Evolutionary conservation across 2,797 vertebrate species (phyloP).

Genomic region (Sebastes minor): DNA sequence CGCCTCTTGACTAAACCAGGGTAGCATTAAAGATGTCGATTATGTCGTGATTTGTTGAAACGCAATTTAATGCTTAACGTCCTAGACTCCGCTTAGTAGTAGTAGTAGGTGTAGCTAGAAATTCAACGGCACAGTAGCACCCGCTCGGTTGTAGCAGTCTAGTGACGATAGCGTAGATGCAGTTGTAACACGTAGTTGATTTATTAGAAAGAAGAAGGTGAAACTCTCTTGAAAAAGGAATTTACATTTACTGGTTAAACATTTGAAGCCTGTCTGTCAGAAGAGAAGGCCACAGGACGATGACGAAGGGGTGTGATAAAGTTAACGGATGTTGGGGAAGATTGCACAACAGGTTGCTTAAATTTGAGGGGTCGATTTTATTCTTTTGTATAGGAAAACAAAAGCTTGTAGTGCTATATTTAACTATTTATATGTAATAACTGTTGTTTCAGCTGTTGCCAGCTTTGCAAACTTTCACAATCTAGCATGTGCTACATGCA

Average conservation of each 20-base stretch:
- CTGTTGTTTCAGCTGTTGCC: constrained; percentile 33
- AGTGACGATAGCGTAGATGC: not conserved
- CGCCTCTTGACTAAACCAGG: constrained; percentile 28
- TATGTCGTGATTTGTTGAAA: not conserved
- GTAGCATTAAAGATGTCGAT: constrained; percentile 7
- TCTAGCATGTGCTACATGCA: constrained; percentile 66
- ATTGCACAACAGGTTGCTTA: constrained; percentile 33
- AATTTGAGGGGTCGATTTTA: constrained; percentile 15
- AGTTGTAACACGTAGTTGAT: not conserved
- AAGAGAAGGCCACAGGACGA: not conserved
- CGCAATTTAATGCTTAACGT: not conserved
- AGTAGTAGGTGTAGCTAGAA: constrained; percentile 12
- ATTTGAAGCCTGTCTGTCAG: not conserved
- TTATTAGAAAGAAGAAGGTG: not conserved
- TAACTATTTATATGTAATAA: constrained; percentile 42
- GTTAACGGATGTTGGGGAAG: constrained; percentile 16
- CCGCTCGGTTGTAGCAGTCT: constrained; percentile 16
- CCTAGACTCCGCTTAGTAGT: not conserved
- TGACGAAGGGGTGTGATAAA: constrained; percentile 9
- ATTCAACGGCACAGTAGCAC: constrained; percentile 21
- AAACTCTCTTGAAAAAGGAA: not conserved
- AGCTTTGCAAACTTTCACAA: constrained; percentile 40
- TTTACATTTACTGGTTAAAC: not conserved
- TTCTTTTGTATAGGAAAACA: constrained; percentile 30
- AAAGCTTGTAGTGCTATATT: constrained; percentile 28